Percentiles rank a stretch among this genome's conserved stretches.
Evolutionary conservation across 2,797 vertebrate genomes (phyloP).

Genomic region (Sebastes hubbsi): DNA sequence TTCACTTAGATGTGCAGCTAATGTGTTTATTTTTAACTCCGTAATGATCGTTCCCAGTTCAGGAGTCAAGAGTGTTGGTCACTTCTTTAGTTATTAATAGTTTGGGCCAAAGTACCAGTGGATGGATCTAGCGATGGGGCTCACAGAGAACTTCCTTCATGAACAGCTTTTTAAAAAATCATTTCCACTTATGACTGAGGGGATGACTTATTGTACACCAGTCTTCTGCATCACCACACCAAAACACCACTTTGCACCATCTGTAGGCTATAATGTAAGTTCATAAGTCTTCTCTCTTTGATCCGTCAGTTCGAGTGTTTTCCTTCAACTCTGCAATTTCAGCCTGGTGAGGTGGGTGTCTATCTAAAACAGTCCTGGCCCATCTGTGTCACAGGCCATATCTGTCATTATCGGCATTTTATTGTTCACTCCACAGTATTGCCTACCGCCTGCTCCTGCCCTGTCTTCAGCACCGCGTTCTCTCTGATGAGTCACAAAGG

Average conservation of each 20-base stretch:
- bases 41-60: conserved; percentile 20
- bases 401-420: conserved; percentile 68
- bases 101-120: conserved; percentile 14
- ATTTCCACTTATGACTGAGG: conserved; percentile 18
- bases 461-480: conserved; percentile 14
- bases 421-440: conserved; percentile 47
- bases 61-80: conserved; percentile 30
- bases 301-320: conserved; percentile 23
- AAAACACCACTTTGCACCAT: conserved; percentile 58
- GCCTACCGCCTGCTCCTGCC: conserved; percentile 34
- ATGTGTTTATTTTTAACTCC: conserved; percentile 42
- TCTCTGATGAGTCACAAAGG: conserved; percentile 58
- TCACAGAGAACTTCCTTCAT: background rate
- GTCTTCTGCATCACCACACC: conserved; percentile 38
- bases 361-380: conserved; percentile 55
- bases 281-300: conserved; percentile 43
- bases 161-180: conserved; percentile 23
- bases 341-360: conserved; percentile 42
- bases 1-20: background rate
- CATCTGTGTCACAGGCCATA: conserved; percentile 70
- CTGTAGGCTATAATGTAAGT: conserved; percentile 51
- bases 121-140: background rate
- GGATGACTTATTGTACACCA: conserved; percentile 46
- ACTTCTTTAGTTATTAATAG: conserved; percentile 29
- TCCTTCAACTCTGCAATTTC: conserved; percentile 48